phyloP scores from a whole-genome alignment of 2,113 vertebrate species.

The Varanus salvator region DNA sequence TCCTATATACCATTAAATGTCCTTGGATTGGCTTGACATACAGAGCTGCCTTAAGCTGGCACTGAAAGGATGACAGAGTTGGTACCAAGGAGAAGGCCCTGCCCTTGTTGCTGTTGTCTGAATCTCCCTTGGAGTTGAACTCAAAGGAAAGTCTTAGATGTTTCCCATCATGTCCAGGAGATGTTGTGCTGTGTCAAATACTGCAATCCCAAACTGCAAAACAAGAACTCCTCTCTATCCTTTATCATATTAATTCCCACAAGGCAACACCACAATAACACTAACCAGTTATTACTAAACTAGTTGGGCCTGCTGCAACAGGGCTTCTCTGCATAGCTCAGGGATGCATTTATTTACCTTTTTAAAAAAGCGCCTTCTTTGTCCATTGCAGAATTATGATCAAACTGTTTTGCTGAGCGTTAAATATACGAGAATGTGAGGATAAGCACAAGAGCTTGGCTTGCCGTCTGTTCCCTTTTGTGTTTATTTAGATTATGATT shows the following conservation, averaged over 20 bases:
- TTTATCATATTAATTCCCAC: background rate
- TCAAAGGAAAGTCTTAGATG: too few species aligned
- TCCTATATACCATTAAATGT: too few species aligned
- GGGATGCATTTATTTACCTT: background rate
- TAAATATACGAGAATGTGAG: slow-evolving; percentile 41
- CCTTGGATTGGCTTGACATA: too few species aligned
- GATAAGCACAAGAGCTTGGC: slow-evolving; percentile 63
- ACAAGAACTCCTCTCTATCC: background rate
- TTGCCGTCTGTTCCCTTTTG: slow-evolving; percentile 67
- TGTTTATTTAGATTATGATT: slow-evolving; percentile 43
- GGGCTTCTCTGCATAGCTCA: background rate
- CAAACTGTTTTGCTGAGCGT: slow-evolving; percentile 58
- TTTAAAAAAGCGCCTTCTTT: background rate
- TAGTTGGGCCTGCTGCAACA: slow-evolving; percentile 52
- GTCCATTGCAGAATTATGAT: slow-evolving; percentile 63
- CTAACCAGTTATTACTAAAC: background rate
- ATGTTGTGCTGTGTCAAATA: too few species aligned
- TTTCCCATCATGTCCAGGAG: too few species aligned
- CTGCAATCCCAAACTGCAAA: too few species aligned
- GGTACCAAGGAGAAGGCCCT: too few species aligned
- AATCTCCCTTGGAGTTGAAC: too few species aligned
- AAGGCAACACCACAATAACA: background rate
- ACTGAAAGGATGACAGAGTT: too few species aligned
- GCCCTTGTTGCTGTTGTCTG: too few species aligned
- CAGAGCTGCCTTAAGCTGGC: too few species aligned